These are phyloP conservation scores for Poecilia gillii DNA, from an alignment of 2,797 vertebrate genomes.

Conservation along the genomic window DNA sequence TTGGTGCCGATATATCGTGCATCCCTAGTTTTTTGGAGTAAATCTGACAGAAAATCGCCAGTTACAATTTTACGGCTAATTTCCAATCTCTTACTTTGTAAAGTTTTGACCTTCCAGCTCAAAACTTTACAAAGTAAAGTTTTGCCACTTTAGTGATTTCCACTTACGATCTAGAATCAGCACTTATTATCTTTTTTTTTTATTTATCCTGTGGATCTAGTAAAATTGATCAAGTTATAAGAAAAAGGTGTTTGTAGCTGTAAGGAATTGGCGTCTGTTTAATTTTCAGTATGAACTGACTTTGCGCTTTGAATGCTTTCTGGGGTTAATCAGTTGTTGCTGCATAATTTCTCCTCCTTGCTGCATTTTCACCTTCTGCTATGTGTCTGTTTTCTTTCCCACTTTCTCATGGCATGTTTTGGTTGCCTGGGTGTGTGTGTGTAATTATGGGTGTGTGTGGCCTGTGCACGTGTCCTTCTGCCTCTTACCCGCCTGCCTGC, in stretches of 20 bases:
- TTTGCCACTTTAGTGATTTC: background rate
- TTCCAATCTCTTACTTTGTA: background rate
- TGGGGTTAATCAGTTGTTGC: conserved; percentile 53
- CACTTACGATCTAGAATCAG: background rate
- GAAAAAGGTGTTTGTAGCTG: background rate
- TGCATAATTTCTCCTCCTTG: conserved; percentile 71
- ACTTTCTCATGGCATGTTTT: conserved; percentile 80
- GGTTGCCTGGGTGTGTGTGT: conserved; percentile 58
- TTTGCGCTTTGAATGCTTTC: background rate
- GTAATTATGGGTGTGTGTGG: conserved; percentile 77
- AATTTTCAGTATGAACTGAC: background rate
- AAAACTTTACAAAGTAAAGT: no score
- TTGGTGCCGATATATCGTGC: no score
- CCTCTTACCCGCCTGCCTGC: conserved; percentile 83
- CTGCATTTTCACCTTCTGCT: conserved; percentile 79
- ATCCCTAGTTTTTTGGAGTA: background rate
- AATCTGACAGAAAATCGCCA: background rate
- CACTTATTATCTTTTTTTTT: background rate
- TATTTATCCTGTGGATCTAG: background rate
- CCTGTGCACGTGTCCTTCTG: conserved; percentile 85
- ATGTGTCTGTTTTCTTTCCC: conserved; percentile 81
- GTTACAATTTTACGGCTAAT: background rate
- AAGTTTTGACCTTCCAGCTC: background rate
- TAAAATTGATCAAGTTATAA: background rate
- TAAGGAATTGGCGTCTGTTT: background rate